phyloP scores from a whole-genome alignment of 2,113 vertebrate genomes.

The Prochilodus magdalenae region DNA sequence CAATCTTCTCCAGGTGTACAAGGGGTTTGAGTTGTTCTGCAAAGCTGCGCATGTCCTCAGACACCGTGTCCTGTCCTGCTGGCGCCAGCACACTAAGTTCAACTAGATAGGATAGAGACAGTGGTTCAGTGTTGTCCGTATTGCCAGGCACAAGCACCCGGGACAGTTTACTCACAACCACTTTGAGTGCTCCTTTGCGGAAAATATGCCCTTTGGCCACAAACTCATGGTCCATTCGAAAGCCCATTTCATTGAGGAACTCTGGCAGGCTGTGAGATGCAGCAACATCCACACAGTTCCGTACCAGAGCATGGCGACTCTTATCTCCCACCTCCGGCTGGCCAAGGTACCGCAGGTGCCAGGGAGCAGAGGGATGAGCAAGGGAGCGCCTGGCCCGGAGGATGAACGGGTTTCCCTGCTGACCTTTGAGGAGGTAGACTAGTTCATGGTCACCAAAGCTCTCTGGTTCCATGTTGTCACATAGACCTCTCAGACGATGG shows the following conservation, averaged over 20 bases:
- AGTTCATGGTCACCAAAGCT: conserved; percentile 93
- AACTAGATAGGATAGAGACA: conserved; percentile 92
- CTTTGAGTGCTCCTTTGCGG: conserved; percentile 93
- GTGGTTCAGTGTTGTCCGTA: conserved; percentile 90
- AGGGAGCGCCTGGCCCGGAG: conserved; percentile 91
- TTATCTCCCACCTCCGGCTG: conserved; percentile 97
- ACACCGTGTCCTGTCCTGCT: conserved; percentile 81
- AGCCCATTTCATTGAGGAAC: conserved; percentile 97
- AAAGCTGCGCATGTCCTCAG: conserved; percentile 96
- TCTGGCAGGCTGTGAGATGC: conserved; percentile 92
- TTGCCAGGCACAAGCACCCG: conserved; percentile 91
- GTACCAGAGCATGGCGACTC: conserved; percentile 89
- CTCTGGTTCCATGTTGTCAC: conserved; percentile 97
- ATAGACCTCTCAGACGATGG: conserved; percentile 93
- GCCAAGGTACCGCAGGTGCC: conserved; percentile 94
- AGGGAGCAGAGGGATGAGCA: conserved; percentile 84
- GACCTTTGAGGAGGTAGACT: conserved; percentile 96
- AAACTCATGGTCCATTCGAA: conserved; percentile 98
- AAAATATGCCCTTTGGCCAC: conserved; percentile 93
- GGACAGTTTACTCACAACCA: conserved; percentile 93
- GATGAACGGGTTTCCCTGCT: conserved; percentile 96
- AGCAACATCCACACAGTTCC: conserved; percentile 94
- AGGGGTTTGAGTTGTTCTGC: conserved; percentile 95
- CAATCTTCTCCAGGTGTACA: conserved; percentile 96
- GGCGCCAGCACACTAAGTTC: conserved; percentile 83